These are phyloP conservation scores for Parasteatoda tepidariorum DNA, from an alignment of 1,140 invertebrate genomes.

Conservation along the genomic window DNA sequence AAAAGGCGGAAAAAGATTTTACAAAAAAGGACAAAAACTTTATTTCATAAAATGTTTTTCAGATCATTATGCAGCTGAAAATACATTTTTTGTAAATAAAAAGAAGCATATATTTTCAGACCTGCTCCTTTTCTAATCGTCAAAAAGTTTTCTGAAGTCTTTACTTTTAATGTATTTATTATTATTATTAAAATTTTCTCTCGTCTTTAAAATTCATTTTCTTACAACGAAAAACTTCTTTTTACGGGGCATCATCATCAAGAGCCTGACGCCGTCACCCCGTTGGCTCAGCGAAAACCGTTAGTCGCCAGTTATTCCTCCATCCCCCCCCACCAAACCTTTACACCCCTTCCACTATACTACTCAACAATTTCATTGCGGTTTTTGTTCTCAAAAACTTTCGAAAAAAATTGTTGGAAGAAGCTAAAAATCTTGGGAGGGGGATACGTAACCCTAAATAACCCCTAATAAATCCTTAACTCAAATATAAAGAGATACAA, in stretches of 20 bases:
- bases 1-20: no score
- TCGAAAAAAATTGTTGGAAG: background rate
- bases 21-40: no score
- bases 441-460: conserved; percentile 48
- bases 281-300: background rate
- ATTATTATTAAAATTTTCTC: background rate
- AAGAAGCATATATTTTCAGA: no score
- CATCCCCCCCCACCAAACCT: background rate
- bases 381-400: conserved; percentile 23
- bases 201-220: conserved; percentile 51
- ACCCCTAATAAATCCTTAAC: conserved; percentile 61
- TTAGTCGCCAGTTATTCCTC: conserved; percentile 7
- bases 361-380: background rate
- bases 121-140: no score
- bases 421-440: conserved; percentile 36
- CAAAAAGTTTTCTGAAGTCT: no score
- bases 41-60: no score
- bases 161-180: conserved; percentile 9
- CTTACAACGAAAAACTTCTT: conserved; percentile 1
- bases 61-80: no score
- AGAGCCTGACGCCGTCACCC: background rate
- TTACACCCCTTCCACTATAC: background rate
- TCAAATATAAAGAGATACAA: conserved; percentile 60
- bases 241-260: conserved; percentile 6
- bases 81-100: no score